Evolutionary conservation across 2,113 vertebrate genomes (phyloP), one percentile per base, ranked within the genome.

Genomic region (Suncus etruscus): DNA sequence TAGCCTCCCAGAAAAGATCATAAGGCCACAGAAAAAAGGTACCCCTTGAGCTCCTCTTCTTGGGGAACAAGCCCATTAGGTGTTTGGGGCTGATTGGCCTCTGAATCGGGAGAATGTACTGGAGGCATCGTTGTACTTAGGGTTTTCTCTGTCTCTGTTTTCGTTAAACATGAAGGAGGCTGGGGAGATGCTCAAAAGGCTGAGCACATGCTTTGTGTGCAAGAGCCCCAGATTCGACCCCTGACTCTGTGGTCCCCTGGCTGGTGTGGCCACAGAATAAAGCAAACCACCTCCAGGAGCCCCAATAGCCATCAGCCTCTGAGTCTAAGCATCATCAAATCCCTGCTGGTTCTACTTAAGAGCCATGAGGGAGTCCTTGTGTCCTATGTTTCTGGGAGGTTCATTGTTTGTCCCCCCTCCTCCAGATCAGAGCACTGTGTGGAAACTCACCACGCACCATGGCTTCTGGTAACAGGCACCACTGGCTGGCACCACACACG

Each of bases 111-210:
- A 8, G 48, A 4, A 12, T 47, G 15, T 1, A 20, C 22, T 27
- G 20, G 32, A 76, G 63, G 51, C 7, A 1, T 3, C 0, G 0
- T 39, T 12, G 9, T 18, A 0, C 25, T 65, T 11, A 7, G 8
- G 45, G 31, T 14, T 22, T 15, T 61, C 61, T 83, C 72, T 29
- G 66, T 58, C 48, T 66, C 72, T 29, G 66, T 58, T 32, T 66
- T 11, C 45, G 63, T 31, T 27, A 58, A 45, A 29, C 61, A 20
- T 54, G 25, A 63, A 31, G 50, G 39, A 68, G 50, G 6, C 84
- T 39, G 58, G 18, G 54, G 9, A 54, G 54, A 14, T 54, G 54
- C 54, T 54, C 9, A 54, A 54, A 39, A 16, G 54, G 18, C 58
- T 61, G 58, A 61, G 58, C 16, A 61, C 3, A 20, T 6, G 18